These are phyloP conservation scores for Scaptomyza tumidula DNA, from an alignment of 2,888 invertebrate species.

Conservation along the genomic window DNA sequence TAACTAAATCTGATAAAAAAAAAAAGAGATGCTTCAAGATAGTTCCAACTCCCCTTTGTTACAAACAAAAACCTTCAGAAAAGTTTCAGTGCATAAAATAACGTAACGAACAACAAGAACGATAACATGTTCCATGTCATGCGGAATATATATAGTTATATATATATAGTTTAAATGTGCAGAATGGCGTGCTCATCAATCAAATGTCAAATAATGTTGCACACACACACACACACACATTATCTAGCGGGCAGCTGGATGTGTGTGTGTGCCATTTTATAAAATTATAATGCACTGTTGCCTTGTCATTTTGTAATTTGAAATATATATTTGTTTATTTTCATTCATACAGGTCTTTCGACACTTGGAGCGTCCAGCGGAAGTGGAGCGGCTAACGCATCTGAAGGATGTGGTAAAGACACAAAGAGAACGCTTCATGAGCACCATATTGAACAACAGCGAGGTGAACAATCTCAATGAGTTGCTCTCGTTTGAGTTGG, in stretches of 20 bases:
- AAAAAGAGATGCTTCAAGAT: too few species aligned
- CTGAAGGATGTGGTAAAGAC: slow-evolving; percentile 87
- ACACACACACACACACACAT: too few species aligned
- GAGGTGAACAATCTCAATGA: slow-evolving; percentile 86
- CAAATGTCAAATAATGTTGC: slow-evolving; percentile 42
- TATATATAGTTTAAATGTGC: slow-evolving; percentile 1
- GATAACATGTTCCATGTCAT: not conserved
- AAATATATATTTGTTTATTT: not conserved
- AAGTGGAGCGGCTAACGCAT: slow-evolving; percentile 88
- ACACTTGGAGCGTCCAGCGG: slow-evolving; percentile 91
- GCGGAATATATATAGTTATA: not conserved
- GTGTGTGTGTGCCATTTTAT: slow-evolving; percentile 38
- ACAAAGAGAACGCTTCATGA: slow-evolving; percentile 87
- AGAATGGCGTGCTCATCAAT: slow-evolving; percentile 43
- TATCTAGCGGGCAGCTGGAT: too few species aligned
- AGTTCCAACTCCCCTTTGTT: too few species aligned
- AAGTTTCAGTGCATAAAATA: too few species aligned
- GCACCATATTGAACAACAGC: slow-evolving; percentile 87
- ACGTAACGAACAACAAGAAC: not conserved
- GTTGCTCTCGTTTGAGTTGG: slow-evolving; percentile 86
- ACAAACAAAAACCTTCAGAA: too few species aligned
- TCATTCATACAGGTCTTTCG: slow-evolving; percentile 88
- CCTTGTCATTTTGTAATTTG: slow-evolving; percentile 38
- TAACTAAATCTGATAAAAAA: too few species aligned
- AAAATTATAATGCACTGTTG: slow-evolving; percentile 42